Conservation (phyloP, 2,888 invertebrate genomes). For the Agonopterix arenella region DNA sequence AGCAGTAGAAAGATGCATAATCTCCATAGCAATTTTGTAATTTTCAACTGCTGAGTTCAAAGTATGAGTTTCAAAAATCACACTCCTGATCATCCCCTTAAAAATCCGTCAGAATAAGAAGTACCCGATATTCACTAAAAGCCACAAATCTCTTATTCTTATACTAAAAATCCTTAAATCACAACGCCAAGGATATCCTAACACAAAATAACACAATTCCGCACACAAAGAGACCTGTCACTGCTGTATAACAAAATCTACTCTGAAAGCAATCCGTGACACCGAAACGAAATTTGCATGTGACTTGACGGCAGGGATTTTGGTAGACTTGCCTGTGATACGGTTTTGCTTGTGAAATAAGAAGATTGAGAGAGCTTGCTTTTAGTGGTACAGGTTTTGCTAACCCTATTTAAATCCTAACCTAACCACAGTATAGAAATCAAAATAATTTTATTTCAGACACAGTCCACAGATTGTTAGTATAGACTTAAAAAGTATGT, state of each 20-base stretch:
- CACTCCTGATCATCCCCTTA: too few relatives aligned
- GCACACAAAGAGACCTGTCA: too few relatives aligned
- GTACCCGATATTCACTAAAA: neutral
- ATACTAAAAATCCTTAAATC: neutral
- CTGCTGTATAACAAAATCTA: constrained; percentile 2
- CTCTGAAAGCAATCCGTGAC: constrained; percentile 2
- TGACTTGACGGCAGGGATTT: constrained; percentile 13
- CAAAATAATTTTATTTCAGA: too few relatives aligned
- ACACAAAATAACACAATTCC: constrained; percentile 3
- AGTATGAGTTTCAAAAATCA: too few relatives aligned
- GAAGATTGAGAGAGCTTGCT: neutral
- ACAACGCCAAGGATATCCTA: neutral
- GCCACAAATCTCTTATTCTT: neutral
- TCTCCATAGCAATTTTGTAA: too few relatives aligned
- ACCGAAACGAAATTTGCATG: constrained; percentile 21
- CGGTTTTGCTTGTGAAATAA: neutral
- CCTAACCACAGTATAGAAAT: neutral
- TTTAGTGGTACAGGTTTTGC: too few relatives aligned
- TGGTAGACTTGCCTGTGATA: neutral
- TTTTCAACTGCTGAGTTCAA: too few relatives aligned
- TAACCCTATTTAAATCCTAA: neutral
- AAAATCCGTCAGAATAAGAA: neutral
- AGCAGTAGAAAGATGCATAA: too few relatives aligned
- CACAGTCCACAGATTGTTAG: too few relatives aligned
- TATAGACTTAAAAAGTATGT: too few relatives aligned